phyloP scores from a whole-genome alignment of 2,113 vertebrate species.

The Gavia stellata region DNA sequence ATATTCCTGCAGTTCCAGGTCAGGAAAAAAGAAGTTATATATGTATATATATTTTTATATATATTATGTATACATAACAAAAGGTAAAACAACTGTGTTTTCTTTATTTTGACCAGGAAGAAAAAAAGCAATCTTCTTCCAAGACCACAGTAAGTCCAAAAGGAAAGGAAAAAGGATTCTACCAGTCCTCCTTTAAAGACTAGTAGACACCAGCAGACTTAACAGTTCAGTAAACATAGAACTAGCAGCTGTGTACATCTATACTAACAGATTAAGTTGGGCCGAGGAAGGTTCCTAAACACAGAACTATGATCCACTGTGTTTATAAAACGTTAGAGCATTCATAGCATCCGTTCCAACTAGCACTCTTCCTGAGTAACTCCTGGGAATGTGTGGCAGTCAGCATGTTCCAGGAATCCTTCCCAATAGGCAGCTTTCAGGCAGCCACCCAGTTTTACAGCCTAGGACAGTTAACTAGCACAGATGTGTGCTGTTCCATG shows the following conservation, averaged over 20 bases:
- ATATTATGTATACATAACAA: background rate
- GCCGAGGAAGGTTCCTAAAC: background rate
- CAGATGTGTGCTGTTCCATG: background rate
- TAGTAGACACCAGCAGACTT: background rate
- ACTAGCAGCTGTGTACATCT: background rate
- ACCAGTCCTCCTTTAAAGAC: background rate
- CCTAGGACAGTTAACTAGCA: background rate
- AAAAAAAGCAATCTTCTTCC: background rate
- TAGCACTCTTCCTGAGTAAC: background rate
- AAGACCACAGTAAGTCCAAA: background rate
- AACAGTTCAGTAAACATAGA: background rate
- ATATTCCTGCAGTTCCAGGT: background rate
- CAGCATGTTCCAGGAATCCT: slow-evolving; percentile 22
- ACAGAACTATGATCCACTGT: background rate
- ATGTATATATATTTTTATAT: background rate
- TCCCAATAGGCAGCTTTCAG: slow-evolving; percentile 16
- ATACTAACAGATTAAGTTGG: background rate
- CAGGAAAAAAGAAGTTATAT: background rate
- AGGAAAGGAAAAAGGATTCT: background rate
- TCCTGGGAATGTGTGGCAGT: slow-evolving; percentile 25
- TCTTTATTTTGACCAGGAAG: background rate
- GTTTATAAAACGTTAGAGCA: background rate
- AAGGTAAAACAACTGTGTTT: background rate
- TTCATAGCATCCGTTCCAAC: background rate
- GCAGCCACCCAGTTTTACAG: background rate